phyloP scores from a whole-genome alignment of 2,888 invertebrate genomes.

The Melinaea menophilus region DNA sequence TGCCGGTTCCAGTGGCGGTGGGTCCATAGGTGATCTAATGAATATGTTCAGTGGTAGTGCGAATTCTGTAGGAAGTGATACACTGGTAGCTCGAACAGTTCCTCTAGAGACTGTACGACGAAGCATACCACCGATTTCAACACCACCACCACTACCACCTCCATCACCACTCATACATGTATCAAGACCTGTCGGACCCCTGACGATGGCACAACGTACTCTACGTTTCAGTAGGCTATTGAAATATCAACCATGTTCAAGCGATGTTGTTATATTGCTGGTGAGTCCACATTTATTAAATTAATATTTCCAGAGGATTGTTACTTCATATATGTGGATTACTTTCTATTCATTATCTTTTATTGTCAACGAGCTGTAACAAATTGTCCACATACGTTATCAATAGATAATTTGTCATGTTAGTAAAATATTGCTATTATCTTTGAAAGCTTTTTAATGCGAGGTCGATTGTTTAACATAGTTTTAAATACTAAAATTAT shows the following conservation, averaged over 20 bases:
- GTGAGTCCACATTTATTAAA: constrained; percentile 47
- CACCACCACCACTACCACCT: constrained; percentile 60
- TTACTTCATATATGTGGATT: background rate
- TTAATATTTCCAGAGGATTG: background rate
- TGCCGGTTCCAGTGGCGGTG: constrained; percentile 69
- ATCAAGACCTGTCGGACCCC: constrained; percentile 70
- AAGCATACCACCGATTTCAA: constrained; percentile 64
- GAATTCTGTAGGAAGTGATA: constrained; percentile 85
- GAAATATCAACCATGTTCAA: constrained; percentile 80
- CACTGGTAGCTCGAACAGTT: constrained; percentile 83
- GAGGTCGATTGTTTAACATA: constrained; percentile 1
- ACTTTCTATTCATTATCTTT: background rate
- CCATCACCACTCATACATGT: constrained; percentile 67
- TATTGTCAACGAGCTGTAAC: background rate
- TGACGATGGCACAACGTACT: constrained; percentile 84
- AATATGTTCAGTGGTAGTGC: constrained; percentile 85
- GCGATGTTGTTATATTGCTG: constrained; percentile 65
- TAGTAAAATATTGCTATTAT: constrained; percentile 11
- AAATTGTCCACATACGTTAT: constrained; percentile 10
- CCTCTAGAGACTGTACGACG: constrained; percentile 84
- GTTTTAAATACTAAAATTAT: background rate
- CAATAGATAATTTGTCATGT: constrained; percentile 13
- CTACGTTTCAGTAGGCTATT: constrained; percentile 82
- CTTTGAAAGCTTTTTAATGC: constrained; percentile 19
- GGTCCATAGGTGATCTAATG: constrained; percentile 89